Conservation (phyloP, 2,888 invertebrate species). For the Cataglyphis albicans region DNA sequence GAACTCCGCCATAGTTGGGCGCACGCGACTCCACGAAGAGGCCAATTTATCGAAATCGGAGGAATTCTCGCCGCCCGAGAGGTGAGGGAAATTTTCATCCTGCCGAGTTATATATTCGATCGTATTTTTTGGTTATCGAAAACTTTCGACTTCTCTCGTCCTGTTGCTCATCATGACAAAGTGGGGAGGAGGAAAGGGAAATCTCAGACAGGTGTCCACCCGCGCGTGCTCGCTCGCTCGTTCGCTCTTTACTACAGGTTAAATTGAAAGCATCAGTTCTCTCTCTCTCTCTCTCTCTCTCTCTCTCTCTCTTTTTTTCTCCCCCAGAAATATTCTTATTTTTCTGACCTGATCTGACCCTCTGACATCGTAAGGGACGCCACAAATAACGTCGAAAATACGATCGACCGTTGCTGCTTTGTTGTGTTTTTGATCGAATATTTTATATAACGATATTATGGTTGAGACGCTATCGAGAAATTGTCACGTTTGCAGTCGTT, state of each 20-base stretch:
- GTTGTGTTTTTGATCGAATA: neutral
- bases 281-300: no score
- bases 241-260: conserved; percentile 52
- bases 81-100: conserved; percentile 69
- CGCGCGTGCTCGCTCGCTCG: conserved; percentile 58
- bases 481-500: no score
- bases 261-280: conserved; percentile 64
- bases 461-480: neutral
- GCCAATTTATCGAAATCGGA: conserved; percentile 67
- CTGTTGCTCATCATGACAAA: conserved; percentile 36
- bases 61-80: conserved; percentile 77
- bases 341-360: neutral
- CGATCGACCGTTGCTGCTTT: neutral
- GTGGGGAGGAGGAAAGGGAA: conserved; percentile 51
- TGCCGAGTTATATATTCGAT: neutral
- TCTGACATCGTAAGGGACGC: neutral
- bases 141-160: conserved; percentile 51
- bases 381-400: neutral
- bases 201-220: conserved; percentile 75
- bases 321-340: neutral
- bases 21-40: conserved; percentile 70
- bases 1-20: conserved; percentile 78
- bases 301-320: neutral
- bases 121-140: conserved; percentile 4
- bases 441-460: neutral